Base-by-base conservation (phyloP, 2,113 vertebrate genomes). In the Pithys albifrons region DNA sequence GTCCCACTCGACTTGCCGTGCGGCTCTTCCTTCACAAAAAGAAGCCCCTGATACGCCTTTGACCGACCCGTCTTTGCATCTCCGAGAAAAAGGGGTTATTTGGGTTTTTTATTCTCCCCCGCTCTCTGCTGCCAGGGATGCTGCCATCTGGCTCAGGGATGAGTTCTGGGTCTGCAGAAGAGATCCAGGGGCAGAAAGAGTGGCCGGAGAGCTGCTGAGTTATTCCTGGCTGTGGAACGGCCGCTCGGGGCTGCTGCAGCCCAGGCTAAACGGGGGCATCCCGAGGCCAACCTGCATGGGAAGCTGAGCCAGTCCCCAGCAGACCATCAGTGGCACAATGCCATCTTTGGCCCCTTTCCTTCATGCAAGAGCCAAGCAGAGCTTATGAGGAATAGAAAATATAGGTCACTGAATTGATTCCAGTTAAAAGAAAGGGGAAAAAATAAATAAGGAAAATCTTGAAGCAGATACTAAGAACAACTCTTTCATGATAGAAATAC, bases 381-480 rank as follows among this genome's bases (percentile, higher is more conserved):
- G 43, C 29, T 79, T 77, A 52, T 7, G 39, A 77, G 55, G 71
- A 83, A 13, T 28, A 49, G 57, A 52, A 76, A 55, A 91, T 83
- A 10, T 37, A 64, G 64, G 75, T 59, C 72, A 58, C 67, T 45
- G 55, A 67, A 43, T 17, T 45, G 35, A 67, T 52, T 74, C 59
- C 35, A 16, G 31, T 43, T 45, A 33, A 52, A 80, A 19, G 1
- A 5, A 33, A 4, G 4, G 11, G 5, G 2, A 5, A 1, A 1
- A 22, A 7, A n/a, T 24, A 12, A 31, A 46, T 4, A 28, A 48
- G 10, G 4, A 46, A 62, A 84, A 64, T 46, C n/a, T 73, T 35
- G 59, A 73, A 52, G 41, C n/a, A 22, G 19, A 16, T 22, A 14
- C 39, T 22, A 45, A 25, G 51, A 70, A 17, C 16, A 43, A 3